Evolutionary conservation across 1,140 invertebrate species (phyloP).

Genomic region (Drosophila kanapiae): DNA sequence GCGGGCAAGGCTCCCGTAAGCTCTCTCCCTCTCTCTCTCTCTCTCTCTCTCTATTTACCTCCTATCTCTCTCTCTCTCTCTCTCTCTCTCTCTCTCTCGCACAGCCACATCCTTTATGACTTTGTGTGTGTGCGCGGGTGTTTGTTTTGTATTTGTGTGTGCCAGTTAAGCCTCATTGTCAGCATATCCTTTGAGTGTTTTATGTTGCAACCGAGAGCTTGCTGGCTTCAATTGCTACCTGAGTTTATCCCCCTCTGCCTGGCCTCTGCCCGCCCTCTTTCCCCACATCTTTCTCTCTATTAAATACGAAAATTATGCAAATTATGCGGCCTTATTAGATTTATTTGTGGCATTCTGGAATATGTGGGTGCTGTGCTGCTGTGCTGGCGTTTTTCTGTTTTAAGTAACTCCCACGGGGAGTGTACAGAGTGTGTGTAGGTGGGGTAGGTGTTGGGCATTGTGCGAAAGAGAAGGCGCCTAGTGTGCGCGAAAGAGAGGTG

Average conservation of each 20-base stretch:
- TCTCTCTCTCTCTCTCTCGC: slow-evolving; percentile 1
- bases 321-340: slow-evolving; percentile 82
- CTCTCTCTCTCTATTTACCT: not conserved
- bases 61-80: not conserved
- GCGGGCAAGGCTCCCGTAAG: slow-evolving; percentile 30
- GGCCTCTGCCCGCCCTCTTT: not conserved
- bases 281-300: slow-evolving; percentile 50
- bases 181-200: slow-evolving; percentile 84
- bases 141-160: slow-evolving; percentile 39
- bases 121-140: slow-evolving; percentile 8
- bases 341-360: slow-evolving; percentile 72
- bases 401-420: slow-evolving; percentile 67
- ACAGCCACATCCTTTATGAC: slow-evolving; percentile 27
- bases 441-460: not conserved
- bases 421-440: slow-evolving; percentile 7
- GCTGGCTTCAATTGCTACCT: slow-evolving; percentile 76
- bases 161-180: slow-evolving; percentile 78
- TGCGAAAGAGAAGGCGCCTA: not conserved
- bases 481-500: slow-evolving; percentile 10
- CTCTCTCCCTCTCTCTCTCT: not conserved
- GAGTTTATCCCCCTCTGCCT: slow-evolving; percentile 12
- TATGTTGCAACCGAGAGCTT: slow-evolving; percentile 65
- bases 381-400: slow-evolving; percentile 33
- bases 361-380: slow-evolving; percentile 21
- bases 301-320: slow-evolving; percentile 84